A percentile compares a stretch with the other conserved stretches of the same genome.
phyloP scores from a whole-genome alignment of 2,888 invertebrate species.

The Sminthurides aquaticus region DNA sequence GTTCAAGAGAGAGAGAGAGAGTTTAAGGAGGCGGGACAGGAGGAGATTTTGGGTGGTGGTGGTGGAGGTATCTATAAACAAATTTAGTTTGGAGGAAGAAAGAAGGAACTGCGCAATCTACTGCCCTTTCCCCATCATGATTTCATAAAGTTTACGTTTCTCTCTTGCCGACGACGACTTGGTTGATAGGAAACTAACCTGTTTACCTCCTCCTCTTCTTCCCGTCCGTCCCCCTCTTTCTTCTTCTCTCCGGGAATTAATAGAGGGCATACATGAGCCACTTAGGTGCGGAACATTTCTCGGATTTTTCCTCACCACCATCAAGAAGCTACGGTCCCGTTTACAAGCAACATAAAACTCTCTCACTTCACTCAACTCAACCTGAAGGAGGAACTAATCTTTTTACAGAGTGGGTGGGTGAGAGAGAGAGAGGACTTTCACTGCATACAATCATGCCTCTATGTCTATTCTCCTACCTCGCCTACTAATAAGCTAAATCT shows the following conservation, averaged over 20 bases:
- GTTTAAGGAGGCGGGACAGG: background rate
- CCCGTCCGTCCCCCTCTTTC: background rate
- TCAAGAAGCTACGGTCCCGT: too few species aligned
- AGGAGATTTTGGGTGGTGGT: background rate
- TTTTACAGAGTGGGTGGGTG: too few species aligned
- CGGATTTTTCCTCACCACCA: background rate
- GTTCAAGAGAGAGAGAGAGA: background rate
- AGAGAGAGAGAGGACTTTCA: too few species aligned
- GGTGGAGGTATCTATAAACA: conserved; percentile 7
- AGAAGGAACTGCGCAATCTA: conserved; percentile 5
- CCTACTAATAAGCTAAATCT: too few species aligned
- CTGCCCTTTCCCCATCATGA: background rate
- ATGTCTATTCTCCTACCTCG: too few species aligned
- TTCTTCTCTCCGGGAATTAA: background rate
- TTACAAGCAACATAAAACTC: too few species aligned
- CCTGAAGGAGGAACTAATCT: too few species aligned
- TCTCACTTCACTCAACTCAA: too few species aligned
- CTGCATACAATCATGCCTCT: too few species aligned
- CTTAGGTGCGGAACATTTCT: background rate
- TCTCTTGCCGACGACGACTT: too few species aligned
- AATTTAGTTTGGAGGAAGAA: conserved; percentile 1
- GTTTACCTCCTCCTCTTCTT: background rate
- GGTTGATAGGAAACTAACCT: too few species aligned
- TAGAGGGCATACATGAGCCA: background rate
- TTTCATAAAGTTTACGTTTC: background rate